These are phyloP conservation scores for Patagioenas fasciata DNA, from an alignment of 2,113 vertebrate genomes.

Conservation along the genomic window DNA sequence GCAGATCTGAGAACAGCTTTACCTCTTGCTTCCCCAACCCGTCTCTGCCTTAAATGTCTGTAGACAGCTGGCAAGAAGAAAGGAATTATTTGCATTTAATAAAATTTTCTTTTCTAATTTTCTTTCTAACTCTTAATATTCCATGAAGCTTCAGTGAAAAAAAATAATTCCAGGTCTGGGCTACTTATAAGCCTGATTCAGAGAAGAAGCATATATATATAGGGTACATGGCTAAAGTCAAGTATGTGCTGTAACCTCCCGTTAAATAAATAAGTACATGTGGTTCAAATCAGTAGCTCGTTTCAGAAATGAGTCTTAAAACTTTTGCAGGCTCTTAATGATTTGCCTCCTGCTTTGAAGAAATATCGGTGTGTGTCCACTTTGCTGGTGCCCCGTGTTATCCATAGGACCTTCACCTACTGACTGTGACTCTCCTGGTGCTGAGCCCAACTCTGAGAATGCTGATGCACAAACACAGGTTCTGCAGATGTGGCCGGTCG, in stretches of 20 bases:
- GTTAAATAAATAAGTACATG: neutral
- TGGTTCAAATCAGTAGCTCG: neutral
- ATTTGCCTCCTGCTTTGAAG: neutral
- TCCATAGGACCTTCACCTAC: neutral
- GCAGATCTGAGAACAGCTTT: neutral
- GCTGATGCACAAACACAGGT: fast-evolving
- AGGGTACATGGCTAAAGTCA: neutral
- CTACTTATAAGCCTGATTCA: neutral
- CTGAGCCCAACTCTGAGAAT: neutral
- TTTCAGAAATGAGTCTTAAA: neutral
- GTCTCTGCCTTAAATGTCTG: neutral
- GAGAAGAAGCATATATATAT: fast-evolving
- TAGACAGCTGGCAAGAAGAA: neutral
- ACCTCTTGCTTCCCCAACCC: neutral
- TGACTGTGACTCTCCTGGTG: fast-evolving
- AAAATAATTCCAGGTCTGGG: neutral
- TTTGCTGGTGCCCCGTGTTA: fast-evolving
- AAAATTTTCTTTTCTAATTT: neutral
- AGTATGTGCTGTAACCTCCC: neutral
- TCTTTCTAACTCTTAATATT: neutral
- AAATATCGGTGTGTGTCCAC: fast-evolving
- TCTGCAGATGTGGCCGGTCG: neutral
- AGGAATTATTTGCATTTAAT: neutral
- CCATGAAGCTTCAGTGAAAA: neutral
- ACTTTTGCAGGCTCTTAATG: neutral